Conservation (phyloP, 2,113 vertebrate species). For the Aptenodytes patagonicus region DNA sequence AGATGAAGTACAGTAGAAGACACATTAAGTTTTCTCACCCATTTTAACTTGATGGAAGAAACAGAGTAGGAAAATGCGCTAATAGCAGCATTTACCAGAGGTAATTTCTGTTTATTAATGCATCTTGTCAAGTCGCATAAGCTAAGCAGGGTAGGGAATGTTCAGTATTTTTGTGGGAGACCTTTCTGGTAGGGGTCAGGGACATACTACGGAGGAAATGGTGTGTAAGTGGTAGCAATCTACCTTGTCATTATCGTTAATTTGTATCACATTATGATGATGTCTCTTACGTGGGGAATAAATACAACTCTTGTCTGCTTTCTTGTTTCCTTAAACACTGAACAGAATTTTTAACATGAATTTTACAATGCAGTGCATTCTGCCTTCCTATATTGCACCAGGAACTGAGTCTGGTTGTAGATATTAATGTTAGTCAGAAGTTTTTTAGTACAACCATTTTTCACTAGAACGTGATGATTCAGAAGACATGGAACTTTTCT, state of each 20-base stretch:
- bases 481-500: not conserved
- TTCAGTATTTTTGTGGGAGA: not conserved
- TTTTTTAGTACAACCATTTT: not conserved
- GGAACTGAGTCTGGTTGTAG: not conserved
- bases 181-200: not conserved
- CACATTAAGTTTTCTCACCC: not conserved
- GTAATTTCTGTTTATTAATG: slow-evolving; percentile 27
- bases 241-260: not conserved
- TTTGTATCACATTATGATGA: not conserved
- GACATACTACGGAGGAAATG: not conserved
- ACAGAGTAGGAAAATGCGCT: not conserved
- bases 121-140: not conserved
- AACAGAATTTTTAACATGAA: not conserved
- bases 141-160: not conserved
- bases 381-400: not conserved
- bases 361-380: not conserved
- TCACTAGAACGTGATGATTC: not conserved
- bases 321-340: not conserved
- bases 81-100: not conserved
- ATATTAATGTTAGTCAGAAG: not conserved
- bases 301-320: not conserved
- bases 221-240: not conserved
- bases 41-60: not conserved
- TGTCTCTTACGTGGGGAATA: not conserved
- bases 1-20: not conserved